Evolutionary conservation across 2,113 vertebrate species (phyloP).

Genomic region (Syrmaticus mikado): DNA sequence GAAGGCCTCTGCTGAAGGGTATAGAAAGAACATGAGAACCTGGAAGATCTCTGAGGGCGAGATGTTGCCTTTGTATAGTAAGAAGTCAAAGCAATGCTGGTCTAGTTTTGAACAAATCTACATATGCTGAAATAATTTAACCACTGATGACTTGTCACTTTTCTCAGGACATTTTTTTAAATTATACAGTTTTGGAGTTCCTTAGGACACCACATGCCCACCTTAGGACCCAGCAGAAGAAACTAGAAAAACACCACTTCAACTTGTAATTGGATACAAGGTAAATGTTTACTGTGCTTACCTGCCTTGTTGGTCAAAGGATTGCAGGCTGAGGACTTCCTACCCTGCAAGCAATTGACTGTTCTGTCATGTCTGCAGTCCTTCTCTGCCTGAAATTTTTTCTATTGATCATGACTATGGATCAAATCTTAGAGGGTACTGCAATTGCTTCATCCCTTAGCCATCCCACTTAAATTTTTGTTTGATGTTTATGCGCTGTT

Average conservation of each 20-base stretch:
- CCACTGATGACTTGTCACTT: background rate
- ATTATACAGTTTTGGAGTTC: background rate
- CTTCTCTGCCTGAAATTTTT: background rate
- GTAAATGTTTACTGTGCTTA: background rate
- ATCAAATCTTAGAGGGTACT: background rate
- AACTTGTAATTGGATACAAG: background rate
- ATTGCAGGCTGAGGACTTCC: background rate
- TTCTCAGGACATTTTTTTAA: background rate
- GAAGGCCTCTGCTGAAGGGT: background rate
- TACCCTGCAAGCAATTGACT: background rate
- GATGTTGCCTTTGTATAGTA: background rate
- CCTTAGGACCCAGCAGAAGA: background rate
- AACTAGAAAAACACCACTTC: background rate
- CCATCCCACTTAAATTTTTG: background rate
- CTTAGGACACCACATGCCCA: background rate
- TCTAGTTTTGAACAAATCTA: background rate
- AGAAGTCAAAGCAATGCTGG: background rate
- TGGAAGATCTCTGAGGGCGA: constrained; percentile 1
- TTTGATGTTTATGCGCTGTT: background rate
- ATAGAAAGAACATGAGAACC: background rate
- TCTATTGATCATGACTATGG: background rate
- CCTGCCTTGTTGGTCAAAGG: background rate
- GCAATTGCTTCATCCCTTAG: background rate
- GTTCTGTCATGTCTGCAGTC: background rate
- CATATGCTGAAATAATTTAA: background rate